Conservation (phyloP, 2,797 vertebrate species). For the Muscicapa comitata region DNA sequence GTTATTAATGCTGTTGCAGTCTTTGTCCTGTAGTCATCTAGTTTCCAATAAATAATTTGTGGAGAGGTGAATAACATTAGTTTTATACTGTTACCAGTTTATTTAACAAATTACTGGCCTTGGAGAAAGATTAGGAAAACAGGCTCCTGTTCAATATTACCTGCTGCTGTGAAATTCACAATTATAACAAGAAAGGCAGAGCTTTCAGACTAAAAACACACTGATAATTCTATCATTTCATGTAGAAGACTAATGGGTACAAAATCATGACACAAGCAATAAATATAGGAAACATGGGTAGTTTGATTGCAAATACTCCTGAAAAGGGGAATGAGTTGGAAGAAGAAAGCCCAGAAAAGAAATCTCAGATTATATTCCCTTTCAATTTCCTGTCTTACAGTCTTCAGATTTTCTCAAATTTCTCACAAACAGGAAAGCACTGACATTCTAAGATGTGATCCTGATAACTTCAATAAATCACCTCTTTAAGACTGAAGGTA, state of each 20-base stretch:
- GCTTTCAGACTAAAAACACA: constrained; percentile 63
- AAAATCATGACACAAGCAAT: not conserved
- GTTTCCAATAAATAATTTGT: not conserved
- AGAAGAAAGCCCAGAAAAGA: not conserved
- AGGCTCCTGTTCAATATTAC: constrained; percentile 48
- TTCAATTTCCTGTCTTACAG: not conserved
- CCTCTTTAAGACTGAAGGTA: constrained; percentile 78
- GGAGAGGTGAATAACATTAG: constrained; percentile 16
- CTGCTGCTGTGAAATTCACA: constrained; percentile 62
- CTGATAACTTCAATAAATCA: constrained; percentile 73
- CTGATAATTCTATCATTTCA: constrained; percentile 60
- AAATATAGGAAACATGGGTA: not conserved
- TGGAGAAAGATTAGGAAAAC: constrained; percentile 39
- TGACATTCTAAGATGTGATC: constrained; percentile 74
- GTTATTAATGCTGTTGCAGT: not conserved
- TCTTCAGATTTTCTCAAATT: constrained; percentile 41
- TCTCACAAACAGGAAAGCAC: constrained; percentile 42
- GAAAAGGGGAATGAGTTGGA: not conserved
- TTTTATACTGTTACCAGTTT: constrained; percentile 29
- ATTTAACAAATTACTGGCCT: constrained; percentile 55
- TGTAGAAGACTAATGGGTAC: constrained; percentile 11
- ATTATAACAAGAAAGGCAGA: constrained; percentile 48
- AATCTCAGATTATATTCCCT: not conserved
- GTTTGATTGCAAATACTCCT: not conserved
- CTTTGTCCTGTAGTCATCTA: not conserved